Base-by-base conservation (phyloP, 2,113 vertebrate genomes). In the Oryctolagus cuniculus region DNA sequence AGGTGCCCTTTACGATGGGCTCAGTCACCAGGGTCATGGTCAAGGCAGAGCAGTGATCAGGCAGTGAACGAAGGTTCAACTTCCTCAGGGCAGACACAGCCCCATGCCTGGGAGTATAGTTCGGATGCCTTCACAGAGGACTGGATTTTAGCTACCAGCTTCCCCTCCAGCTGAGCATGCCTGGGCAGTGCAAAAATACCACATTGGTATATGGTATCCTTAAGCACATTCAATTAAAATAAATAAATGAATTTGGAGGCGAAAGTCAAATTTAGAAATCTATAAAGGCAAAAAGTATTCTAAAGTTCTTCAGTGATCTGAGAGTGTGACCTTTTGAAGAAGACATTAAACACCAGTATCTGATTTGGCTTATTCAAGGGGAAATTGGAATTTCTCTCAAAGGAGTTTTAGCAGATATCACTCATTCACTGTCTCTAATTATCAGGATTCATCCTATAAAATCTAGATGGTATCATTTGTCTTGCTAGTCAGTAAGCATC, bases 261-360 rank as follows among this genome's bases (percentile, higher is more conserved):
- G 36, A 90, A 84, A 87, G 17, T 75, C 29, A 81, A 87, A 92
- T 88, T 90, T 55, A 95, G 34, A 87, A 92, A 90, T 80, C 38
- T 90, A 66, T 66, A 66, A 89, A 79, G 6, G 15, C 10, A 61
- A 49, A 51, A 92, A 34, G 19, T 16, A 75, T 91, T 91, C 22
- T 79, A 51, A 93, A 84, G 51, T 58, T 38, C 16, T 92, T 13
- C 31, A 70, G 58, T 77, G 55, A 84, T 49, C 44, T 84, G 55
- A 84, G 11, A 92, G 8, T 19, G 67, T 21, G 15, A 61, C n/a
- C 36, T 87, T 29, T 75, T 95, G 21, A 84, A 87, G 36, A 91
- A 93, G 17, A 80, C 4, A 64, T 25, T 86, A 89, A 89, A 86
- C 38, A 74, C 12, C 29, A 87, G 31, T 74, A 83, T 55, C 27